Evolutionary conservation across 2,888 invertebrate genomes (phyloP), one percentile per base, ranked within the genome.

Genomic region (Drosophila falleni): DNA sequence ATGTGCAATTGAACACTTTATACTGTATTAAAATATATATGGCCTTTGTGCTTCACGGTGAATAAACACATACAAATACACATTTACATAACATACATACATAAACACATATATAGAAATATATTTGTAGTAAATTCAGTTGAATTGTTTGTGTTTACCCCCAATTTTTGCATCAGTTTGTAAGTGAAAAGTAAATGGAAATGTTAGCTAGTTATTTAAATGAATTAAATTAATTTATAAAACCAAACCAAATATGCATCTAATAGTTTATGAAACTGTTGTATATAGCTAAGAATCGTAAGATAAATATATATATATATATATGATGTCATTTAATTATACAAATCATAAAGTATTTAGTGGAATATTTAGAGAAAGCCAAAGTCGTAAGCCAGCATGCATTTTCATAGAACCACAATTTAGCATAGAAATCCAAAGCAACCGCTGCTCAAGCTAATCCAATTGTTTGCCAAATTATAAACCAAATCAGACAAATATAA

Each of bases 191-290:
- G 42, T 41, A 55, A 42, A 64, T 5, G n/a, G 15, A 79, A 78
- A 78, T 87, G 89, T 87, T 87, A 87, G 89, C 78, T 88, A 88
- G 87, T 89, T 89, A 88, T 80, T 86, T 87, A 89, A 84, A 85
- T 80, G 53, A 72, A 82, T 74, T 68, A 62, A 80, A 79, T 81
- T 77, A 74, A 81, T 87, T 83, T 76, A 33, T 35, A 33, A 53
- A 68, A 33, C 37, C 39, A 50, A 56, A 64, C 31, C 51, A 49
- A 50, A 76, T 41, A 68, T 58, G 62, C 71, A 78, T 72, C 79
- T 71, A 73, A 87, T 81, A 84, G 82, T 86, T 86, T 86, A 80
- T 88, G 75, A 88, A 85, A 88, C 84, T 85, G 84, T 88, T 85
- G 85, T 85, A 85, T 59, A 85, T 85, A 85, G 84, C 71, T 80